These are phyloP conservation scores for Protonibea diacanthus DNA, from an alignment of 2,797 vertebrate species.

Conservation along the genomic window DNA sequence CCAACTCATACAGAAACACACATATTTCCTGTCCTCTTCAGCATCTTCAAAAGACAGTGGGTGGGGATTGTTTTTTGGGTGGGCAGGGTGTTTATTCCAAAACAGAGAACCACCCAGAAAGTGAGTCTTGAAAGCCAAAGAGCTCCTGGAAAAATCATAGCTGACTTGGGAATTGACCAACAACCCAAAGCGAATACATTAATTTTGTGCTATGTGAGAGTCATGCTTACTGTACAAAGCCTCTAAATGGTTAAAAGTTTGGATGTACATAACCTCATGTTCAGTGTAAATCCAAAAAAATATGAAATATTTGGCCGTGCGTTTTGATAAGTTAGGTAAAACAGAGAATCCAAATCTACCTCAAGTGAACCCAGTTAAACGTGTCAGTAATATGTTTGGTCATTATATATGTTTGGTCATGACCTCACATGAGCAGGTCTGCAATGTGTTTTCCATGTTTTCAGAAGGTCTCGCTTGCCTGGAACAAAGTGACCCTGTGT, in stretches of 20 bases:
- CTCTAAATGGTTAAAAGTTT: constrained; percentile 6
- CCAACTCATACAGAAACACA: constrained; percentile 4
- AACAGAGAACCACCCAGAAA: constrained; percentile 36
- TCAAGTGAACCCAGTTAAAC: constrained; percentile 42
- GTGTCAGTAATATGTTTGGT: constrained; percentile 24
- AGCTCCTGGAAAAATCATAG: constrained; percentile 39
- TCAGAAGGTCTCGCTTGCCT: constrained; percentile 27
- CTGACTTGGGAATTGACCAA: constrained; percentile 21
- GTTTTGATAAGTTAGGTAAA: constrained; percentile 50
- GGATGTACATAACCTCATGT: constrained; percentile 6
- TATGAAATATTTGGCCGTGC: constrained; percentile 30
- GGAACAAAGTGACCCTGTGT: constrained; percentile 33
- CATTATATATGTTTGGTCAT: not conserved
- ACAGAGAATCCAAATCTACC: constrained; percentile 25
- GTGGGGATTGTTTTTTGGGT: constrained; percentile 20
- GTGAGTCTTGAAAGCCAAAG: constrained; percentile 29
- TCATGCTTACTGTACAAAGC: not conserved
- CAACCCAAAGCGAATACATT: constrained; percentile 24
- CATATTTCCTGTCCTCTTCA: constrained; percentile 15
- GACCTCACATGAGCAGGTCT: constrained; percentile 13
- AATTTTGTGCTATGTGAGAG: not conserved
- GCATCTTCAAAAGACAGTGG: constrained; percentile 30
- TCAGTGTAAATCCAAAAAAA: constrained; percentile 13
- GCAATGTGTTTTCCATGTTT: constrained; percentile 39
- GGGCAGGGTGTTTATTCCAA: constrained; percentile 30